Evolutionary conservation across 2,888 invertebrate genomes (phyloP), one percentile per base, ranked within the genome.

Genomic region (Machimus atricapillus): DNA sequence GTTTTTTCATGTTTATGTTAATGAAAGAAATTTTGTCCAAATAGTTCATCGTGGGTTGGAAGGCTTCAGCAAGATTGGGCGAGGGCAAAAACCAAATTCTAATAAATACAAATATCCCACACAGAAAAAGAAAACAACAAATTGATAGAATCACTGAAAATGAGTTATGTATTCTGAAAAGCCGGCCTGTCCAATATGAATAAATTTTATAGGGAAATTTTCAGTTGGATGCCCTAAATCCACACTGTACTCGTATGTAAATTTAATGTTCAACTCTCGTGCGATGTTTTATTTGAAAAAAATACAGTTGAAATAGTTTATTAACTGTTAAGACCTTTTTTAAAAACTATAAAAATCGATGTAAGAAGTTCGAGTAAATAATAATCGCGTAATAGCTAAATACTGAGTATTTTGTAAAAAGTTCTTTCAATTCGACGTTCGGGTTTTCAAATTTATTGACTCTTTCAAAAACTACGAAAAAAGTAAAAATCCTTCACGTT

Each of bases 1-100:
- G 23, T 27, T 79, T 79, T 79, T 79, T 46, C 52, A 79, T 27
- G 79, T 43, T 79, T 79, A 66, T 66, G 66, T 19, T 66, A 66
- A 66, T 66, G 66, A 66, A 66, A 66, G 66, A 66, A 40, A 78
- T 37, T 43, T 78, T 78, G 19, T 23, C 43, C 23, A 6, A 2
- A 78, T 43, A 78, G 37, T 46, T 78, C 78, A 23, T 78, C 27
- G 14, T 43, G 46, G 23, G 2, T 23, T 43, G 14, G 43, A 78
- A 40, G 43, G 43, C 78, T 78, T 78, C 46, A 78, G 78, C 78
- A 78, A 78, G 43, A 66, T 19, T 19, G 19, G 12, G 9, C 23
- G 19, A 27, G 66, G 66, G 66, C 66, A 66, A 66, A 27, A 14
- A 66, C 23, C 27, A 66, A 66, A 66, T 66, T 66, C 66, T 66